Evolutionary conservation across 2,888 invertebrate genomes (phyloP).

Genomic region (Apodemia duryi): DNA sequence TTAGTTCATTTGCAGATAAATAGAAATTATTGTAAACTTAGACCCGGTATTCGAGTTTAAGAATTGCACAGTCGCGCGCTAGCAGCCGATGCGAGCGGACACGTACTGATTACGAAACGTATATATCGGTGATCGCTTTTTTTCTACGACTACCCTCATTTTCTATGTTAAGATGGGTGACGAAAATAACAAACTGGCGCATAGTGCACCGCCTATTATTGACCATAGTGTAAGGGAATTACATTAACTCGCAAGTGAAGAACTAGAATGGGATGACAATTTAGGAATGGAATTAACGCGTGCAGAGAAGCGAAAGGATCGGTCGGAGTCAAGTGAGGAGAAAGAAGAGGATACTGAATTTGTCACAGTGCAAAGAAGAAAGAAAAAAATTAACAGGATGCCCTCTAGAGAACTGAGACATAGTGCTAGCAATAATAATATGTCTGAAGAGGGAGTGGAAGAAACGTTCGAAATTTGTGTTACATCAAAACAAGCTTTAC

Average conservation of each 20-base stretch:
- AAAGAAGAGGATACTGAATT: background rate
- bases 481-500: background rate
- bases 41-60: too few relatives aligned
- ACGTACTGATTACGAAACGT: background rate
- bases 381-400: background rate
- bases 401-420: background rate
- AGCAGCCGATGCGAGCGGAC: background rate
- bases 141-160: conserved; percentile 2
- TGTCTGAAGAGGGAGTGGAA: background rate
- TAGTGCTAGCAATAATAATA: background rate
- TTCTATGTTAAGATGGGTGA: background rate
- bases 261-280: background rate
- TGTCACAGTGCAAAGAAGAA: background rate
- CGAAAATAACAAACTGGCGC: background rate
- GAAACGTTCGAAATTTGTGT: background rate
- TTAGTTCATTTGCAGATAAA: too few relatives aligned
- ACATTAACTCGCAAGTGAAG: background rate
- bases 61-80: background rate
- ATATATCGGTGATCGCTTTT: background rate
- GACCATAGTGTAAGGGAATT: background rate
- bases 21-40: too few relatives aligned
- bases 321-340: background rate
- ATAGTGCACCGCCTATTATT: background rate
- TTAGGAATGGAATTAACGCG: background rate
- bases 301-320: conserved; percentile 8